phyloP scores from a whole-genome alignment of 2,113 vertebrate species.

The Chaetorhynchus papuensis region DNA sequence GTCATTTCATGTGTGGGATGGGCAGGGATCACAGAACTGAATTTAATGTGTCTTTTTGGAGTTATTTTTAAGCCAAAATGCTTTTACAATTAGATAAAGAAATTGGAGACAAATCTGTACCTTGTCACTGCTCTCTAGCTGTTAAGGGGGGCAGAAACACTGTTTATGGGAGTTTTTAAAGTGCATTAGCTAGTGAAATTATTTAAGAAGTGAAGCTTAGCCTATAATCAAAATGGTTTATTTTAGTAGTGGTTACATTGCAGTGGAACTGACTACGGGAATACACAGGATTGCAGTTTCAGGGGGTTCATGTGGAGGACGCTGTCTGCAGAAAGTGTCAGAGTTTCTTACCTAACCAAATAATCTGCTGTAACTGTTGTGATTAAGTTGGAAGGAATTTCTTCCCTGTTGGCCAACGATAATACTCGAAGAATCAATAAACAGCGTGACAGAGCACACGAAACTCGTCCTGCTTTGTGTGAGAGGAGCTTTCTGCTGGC shows the following conservation, averaged over 20 bases:
- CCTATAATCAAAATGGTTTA: slow-evolving; percentile 24
- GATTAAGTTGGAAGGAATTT: slow-evolving; percentile 82
- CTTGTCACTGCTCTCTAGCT: not conserved
- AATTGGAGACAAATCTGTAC: not conserved
- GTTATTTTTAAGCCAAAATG: not conserved
- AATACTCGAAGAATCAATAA: slow-evolving; percentile 79
- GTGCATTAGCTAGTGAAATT: slow-evolving; percentile 14
- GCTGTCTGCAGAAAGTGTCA: slow-evolving; percentile 56
- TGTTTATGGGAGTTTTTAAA: not conserved
- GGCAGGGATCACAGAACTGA: not conserved
- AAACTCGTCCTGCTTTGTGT: not conserved
- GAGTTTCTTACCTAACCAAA: slow-evolving; percentile 74
- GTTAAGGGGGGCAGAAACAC: not conserved
- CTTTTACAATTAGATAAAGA: not conserved
- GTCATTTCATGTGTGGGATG: not conserved
- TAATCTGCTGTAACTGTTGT: slow-evolving; percentile 76
- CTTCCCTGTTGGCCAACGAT: slow-evolving; percentile 72
- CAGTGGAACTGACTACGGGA: not conserved
- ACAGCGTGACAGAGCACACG: slow-evolving; percentile 53
- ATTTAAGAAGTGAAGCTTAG: slow-evolving; percentile 17
- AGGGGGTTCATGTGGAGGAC: slow-evolving; percentile 76
- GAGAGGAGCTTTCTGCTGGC: not conserved
- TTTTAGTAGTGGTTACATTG: slow-evolving; percentile 8
- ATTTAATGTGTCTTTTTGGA: not conserved
- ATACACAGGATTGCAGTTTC: not conserved